phyloP scores from a whole-genome alignment of 2,113 vertebrate species.

The Sebastes schlegelii region DNA sequence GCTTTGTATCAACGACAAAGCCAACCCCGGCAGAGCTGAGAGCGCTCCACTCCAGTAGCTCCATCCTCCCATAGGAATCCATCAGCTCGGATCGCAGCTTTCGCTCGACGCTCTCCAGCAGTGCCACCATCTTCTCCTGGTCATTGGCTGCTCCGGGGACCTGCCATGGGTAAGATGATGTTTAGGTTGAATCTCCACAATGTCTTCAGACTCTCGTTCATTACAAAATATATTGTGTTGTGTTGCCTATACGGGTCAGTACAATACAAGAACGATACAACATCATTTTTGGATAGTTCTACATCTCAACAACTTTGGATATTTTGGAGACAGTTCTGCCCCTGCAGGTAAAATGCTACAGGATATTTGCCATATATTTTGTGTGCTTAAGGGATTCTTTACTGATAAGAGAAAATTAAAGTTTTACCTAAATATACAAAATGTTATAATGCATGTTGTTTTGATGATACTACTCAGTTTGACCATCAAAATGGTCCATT shows the following conservation, averaged over 20 bases:
- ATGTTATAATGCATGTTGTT: background rate
- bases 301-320: background rate
- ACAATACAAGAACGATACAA: too few relatives aligned
- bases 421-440: too few relatives aligned
- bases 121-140: constrained; percentile 8
- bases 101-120: constrained; percentile 19
- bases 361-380: background rate
- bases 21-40: constrained; percentile 28
- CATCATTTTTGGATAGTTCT: background rate
- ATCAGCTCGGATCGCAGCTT: constrained; percentile 9
- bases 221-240: too few relatives aligned
- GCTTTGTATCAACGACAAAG: background rate
- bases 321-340: background rate
- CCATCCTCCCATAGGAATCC: constrained; percentile 6
- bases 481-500: too few relatives aligned
- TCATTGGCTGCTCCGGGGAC: constrained; percentile 26
- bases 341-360: background rate
- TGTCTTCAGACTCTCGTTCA: background rate
- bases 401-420: too few relatives aligned
- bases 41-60: background rate
- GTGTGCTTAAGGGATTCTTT: background rate
- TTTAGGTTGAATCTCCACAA: background rate
- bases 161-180: background rate
- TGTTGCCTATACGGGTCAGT: background rate
- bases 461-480: background rate